Base-by-base conservation (phyloP, 2,797 vertebrate species). In the Artibeus jamaicensis region DNA sequence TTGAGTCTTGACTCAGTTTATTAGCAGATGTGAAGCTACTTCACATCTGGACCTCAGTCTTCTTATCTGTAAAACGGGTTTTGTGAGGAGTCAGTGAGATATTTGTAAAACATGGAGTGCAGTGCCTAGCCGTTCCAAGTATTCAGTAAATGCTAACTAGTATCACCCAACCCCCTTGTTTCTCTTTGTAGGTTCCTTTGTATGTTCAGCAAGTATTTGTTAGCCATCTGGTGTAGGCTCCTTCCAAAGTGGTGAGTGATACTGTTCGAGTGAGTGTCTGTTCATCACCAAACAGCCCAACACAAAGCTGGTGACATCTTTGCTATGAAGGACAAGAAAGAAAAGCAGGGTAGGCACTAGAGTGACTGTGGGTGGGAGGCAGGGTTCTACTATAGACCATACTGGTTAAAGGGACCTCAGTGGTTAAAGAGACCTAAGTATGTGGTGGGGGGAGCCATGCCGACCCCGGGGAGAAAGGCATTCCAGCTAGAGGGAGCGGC, bases 31-130 rank as follows among this genome's bases (percentile, higher is more conserved):
- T 42, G 26, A n/a, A 71, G 68, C 16, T 29, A 8, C 65, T 67
- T 87, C 22, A 5, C 22, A 50, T 82, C 12, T 21, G 57, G 76
- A 6, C 93, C 79, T 96, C 68, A 19, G 55, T 70, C 78, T 81
- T 68, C 84, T 53, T 50, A 24, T 24, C 70, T 89, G 9, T 68
- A 29, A 53, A 78, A 29, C 74, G 68, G 46, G 48, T n/a, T 82
- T 76, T 53, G 10, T 46, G 74, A 70, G 32, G 37, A 68, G 22
- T 22, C 29, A n/a, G 46, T 10, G n/a, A 68, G 37, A 39, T 39
- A 9, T 12, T 46, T 24, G 0, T 67, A 22, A 62, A 53, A 71
- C 16, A 12, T 7, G 6, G 34, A 48, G 9, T 1, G 0, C 12
- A 8, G 0, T 39, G 14, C 29, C 74, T 74, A 6, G 32, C 15